Base-by-base conservation (phyloP, 2,888 invertebrate species). In the Actias luna region DNA sequence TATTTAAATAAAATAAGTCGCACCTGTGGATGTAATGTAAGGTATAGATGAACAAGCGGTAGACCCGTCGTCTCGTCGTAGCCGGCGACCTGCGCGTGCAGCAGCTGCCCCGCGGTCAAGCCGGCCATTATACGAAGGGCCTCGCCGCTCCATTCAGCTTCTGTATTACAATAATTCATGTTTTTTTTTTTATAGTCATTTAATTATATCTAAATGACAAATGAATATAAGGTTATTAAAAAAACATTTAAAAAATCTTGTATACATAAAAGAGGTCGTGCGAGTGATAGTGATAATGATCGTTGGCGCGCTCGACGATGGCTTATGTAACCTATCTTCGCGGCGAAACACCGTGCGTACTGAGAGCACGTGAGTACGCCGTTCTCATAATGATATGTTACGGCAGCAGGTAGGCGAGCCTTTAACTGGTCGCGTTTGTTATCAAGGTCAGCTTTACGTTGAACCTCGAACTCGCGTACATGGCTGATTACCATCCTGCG, bases 41-140 rank as follows among this genome's bases (percentile, higher is more conserved):
- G 95, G 93, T 96, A 98, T 80, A 98, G 95, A 90, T 95, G 95
- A 77, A 97, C 95, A 87, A 96, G 95, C 70, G 97, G 98, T 79
- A 96, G 92, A 69, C 96, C 96, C 65, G 95, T 94, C 66, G 95
- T 94, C 76, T 96, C 95, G 73, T 96, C 95, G 83, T 97, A 97
- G 74, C 96, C 97, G 71, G 96, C 96, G 67, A 98, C 95, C 92
- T 98, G 97, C 64, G 98, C 98, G 91, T 97, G 97, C 77, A 98
- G 93, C 77, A 98, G 94, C 83, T 96, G 95, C 65, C 97, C 97
- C 78, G 95, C 95, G 69, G 97, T 97, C 78, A 98, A 91, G 64
- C 96, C 95, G 75, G 95, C 95, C 86, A 98, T 95, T 71, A 96
- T 94, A 71, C 95, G 94, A 64, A 94, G 94, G 61, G 98, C 97